These are phyloP conservation scores for Adelphocoris suturalis DNA, from an alignment of 2,888 invertebrate genomes.

Conservation along the genomic window DNA sequence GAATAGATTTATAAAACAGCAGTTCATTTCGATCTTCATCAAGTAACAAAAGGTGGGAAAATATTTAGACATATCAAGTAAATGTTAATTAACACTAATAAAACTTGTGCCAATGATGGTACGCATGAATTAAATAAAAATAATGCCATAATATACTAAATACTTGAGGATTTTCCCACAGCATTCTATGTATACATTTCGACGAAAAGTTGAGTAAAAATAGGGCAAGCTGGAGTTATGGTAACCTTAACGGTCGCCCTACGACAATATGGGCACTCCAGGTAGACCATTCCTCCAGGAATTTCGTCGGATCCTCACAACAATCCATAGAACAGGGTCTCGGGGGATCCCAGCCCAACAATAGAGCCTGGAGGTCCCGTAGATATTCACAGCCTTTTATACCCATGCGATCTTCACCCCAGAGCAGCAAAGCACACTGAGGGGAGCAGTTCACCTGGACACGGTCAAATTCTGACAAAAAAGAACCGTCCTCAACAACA, in stretches of 20 bases:
- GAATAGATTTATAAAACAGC: no score
- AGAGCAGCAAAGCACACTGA: neutral
- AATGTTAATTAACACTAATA: no score
- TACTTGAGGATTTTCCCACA: no score
- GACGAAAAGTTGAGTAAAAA: neutral
- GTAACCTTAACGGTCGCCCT: constrained; percentile 25
- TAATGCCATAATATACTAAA: no score
- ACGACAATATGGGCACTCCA: constrained; percentile 9
- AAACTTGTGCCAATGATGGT: no score
- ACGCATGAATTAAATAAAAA: no score
- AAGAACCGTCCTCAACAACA: neutral
- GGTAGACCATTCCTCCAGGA: neutral
- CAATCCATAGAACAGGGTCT: neutral
- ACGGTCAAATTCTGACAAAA: constrained; percentile 41
- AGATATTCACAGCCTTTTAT: neutral
- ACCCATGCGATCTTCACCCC: neutral
- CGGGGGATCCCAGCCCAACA: constrained; percentile 8
- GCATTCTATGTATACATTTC: no score
- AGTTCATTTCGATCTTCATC: no score
- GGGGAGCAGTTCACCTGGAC: constrained; percentile 31
- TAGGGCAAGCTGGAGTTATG: neutral
- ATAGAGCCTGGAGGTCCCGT: constrained; percentile 1
- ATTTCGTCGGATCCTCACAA: neutral
- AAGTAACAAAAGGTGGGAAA: no score
- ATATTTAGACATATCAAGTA: no score